Base-by-base conservation (phyloP, 2,797 vertebrate genomes). In the Fringilla coelebs region DNA sequence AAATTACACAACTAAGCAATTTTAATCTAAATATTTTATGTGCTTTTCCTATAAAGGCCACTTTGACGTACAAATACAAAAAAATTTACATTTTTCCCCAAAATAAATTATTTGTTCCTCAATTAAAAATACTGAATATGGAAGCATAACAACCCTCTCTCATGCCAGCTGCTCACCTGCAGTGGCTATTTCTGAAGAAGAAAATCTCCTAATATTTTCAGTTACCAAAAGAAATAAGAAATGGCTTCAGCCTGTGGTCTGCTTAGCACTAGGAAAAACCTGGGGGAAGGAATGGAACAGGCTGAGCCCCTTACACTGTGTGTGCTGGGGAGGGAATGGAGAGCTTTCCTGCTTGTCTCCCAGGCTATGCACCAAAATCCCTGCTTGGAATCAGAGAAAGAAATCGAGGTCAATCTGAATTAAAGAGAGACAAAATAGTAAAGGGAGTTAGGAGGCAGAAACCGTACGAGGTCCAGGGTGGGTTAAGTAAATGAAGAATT, bases 31-130 rank as follows among this genome's bases (percentile, higher is more conserved):
- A 80, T 75, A 97, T 92, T 94, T 92, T 73, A 91, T 97, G 97
- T 97, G 96, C 96, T 97, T 97, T 93, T 96, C 74, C 83, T 94
- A 93, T 66, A 97, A 97, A 97, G 97, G 97, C 96, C 97, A 97
- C 97, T 97, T 96, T 75, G 93, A 97, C 90, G 5, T 96, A 96
- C 71, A 96, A 95, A 95, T 93, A 96, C 88, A 89, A 97, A 95
- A 96, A 57, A 94, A 54, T 73, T 92, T 93, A 93, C 85, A 88
- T 74, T 91, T 84, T 91, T 62, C 88, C 93, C 55, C 61, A 85
- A 96, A 97, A 96, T 96, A 97, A 96, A 88, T 93, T 90, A 92
- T 96, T 94, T 89, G 61, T 81, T 95, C 90, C 89, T 90, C 85
- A 95, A 88, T 87, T 87, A 92, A 94, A 93, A 95, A 95, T 82